Evolutionary conservation across 2,113 vertebrate genomes (phyloP), one percentile per base, ranked within the genome.

Genomic region (Apistogramma diplotaenia): DNA sequence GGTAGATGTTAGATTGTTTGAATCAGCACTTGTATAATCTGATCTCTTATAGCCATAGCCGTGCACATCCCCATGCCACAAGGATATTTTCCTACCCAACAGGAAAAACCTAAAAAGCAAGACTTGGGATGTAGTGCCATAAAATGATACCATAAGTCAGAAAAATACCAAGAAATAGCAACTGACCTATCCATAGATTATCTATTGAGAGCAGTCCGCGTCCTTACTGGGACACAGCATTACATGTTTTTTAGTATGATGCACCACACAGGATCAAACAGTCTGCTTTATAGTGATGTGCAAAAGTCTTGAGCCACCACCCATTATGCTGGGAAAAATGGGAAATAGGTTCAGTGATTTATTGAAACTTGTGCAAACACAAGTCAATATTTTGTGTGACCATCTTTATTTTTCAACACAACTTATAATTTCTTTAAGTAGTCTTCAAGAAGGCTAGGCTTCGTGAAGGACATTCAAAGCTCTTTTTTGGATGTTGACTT

Each of bases 11-110:
- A 18, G 10, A n/a, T 55, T 67, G n/a, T 74, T 35, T 49, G 3
- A 83, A 56, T 76, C 77, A 60, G 46, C 43, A n/a, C 70, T 81
- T 59, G 18, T 59, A 12, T 37, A 25, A 37, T 79, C n/a, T 40
- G 54, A 62, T 78, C 18, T 76, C 67, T 62, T 51, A 75, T 18
- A 76, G 33, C 74, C 37, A 82, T 6, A 79, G 35, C 37, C 40
- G 37, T 40, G 27, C 49, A 76, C 55, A 51, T 43, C 6, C 15
- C 65, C 3, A 12, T 60, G 27, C 1, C 33, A 62, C 46, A 62
- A 40, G 31, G 6, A 54, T 55, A 11, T 15, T 33, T 65, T 74
- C 57, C 43, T 13, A 46, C 10, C 5, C 62, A 56, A 27, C 10
- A 55, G 31, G 74, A 55, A 78, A 78, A 56, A 51, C 18, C 5